Percentiles rank a stretch among this genome's conserved stretches.
Evolutionary conservation across 2,113 vertebrate species (phyloP).

Genomic region (Plectropomus leopardus): DNA sequence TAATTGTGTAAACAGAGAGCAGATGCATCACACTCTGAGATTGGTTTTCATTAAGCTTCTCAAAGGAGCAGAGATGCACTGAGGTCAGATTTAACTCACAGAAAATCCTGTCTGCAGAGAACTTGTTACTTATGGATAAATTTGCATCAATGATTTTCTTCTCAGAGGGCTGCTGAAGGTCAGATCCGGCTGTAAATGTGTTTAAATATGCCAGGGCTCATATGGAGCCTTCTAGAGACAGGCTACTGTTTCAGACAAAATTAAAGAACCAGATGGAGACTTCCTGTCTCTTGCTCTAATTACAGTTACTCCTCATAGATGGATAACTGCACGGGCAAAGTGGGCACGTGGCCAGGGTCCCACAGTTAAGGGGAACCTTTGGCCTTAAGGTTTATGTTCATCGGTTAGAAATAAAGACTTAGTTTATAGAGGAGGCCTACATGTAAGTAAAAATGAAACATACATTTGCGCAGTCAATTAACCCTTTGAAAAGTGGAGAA

Average conservation of each 20-base stretch:
- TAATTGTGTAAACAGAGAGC: slow-evolving; percentile 49
- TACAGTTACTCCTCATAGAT: slow-evolving; percentile 13
- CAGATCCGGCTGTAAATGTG: slow-evolving; percentile 38
- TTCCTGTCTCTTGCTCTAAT: slow-evolving; percentile 50
- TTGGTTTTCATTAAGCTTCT: slow-evolving; percentile 44
- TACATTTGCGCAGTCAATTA: neutral
- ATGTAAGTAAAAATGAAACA: neutral
- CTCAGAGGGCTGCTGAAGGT: neutral
- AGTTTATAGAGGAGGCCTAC: neutral
- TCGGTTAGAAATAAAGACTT: neutral
- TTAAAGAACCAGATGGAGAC: slow-evolving; percentile 49
- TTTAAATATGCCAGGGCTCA: slow-evolving; percentile 52
- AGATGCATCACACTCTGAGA: slow-evolving; percentile 50
- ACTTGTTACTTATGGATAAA: slow-evolving; percentile 1
- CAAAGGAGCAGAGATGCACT: slow-evolving; percentile 33
- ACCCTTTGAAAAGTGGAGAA: too few species aligned
- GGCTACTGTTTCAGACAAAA: slow-evolving; percentile 18
- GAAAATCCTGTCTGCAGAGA: neutral
- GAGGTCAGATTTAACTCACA: slow-evolving; percentile 14
- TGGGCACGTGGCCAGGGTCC: neutral
- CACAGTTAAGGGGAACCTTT: neutral
- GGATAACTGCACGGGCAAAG: neutral
- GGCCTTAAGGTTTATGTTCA: neutral
- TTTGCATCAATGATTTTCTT: slow-evolving; percentile 2
- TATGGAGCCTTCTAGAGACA: slow-evolving; percentile 2